phyloP scores from a whole-genome alignment of 2,888 invertebrate genomes.

The Chelonus formosanus region DNA sequence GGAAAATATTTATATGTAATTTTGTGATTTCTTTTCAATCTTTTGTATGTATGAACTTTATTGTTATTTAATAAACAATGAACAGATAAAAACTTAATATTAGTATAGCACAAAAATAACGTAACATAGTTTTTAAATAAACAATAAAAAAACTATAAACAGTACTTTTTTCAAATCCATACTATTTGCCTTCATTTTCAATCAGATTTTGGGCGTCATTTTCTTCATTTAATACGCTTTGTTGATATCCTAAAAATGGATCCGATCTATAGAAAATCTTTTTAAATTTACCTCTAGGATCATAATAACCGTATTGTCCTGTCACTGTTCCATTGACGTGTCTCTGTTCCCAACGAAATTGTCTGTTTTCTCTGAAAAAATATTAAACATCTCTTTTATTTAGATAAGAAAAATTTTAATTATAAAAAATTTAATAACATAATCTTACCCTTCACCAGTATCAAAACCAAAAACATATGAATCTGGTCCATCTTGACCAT shows the following conservation, averaged over 20 bases:
- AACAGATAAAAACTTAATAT: conserved; percentile 37
- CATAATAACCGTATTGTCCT: conserved; percentile 84
- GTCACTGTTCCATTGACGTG: conserved; percentile 79
- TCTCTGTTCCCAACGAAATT: conserved; percentile 82
- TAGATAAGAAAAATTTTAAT: too few species aligned
- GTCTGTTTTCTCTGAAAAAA: conserved; percentile 75
- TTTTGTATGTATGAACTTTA: conserved; percentile 50
- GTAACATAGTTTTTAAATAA: too few species aligned
- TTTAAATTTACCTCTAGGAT: conserved; percentile 78
- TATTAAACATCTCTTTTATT: not conserved
- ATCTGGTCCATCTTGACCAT: conserved; percentile 82
- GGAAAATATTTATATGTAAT: not conserved
- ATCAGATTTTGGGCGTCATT: not conserved
- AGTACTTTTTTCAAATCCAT: too few species aligned
- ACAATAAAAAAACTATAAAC: too few species aligned
- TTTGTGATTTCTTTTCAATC: conserved; percentile 39
- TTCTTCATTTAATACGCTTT: conserved; percentile 38
- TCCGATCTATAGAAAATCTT: conserved; percentile 80
- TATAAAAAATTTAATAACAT: too few species aligned
- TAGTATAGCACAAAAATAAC: too few species aligned
- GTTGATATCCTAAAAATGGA: conserved; percentile 75
- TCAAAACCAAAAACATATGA: conserved; percentile 87
- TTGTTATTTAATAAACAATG: conserved; percentile 57
- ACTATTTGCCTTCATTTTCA: too few species aligned
- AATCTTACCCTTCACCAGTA: conserved; percentile 80